Conservation (phyloP, 2,113 vertebrate species). For the Lynx canadensis region DNA sequence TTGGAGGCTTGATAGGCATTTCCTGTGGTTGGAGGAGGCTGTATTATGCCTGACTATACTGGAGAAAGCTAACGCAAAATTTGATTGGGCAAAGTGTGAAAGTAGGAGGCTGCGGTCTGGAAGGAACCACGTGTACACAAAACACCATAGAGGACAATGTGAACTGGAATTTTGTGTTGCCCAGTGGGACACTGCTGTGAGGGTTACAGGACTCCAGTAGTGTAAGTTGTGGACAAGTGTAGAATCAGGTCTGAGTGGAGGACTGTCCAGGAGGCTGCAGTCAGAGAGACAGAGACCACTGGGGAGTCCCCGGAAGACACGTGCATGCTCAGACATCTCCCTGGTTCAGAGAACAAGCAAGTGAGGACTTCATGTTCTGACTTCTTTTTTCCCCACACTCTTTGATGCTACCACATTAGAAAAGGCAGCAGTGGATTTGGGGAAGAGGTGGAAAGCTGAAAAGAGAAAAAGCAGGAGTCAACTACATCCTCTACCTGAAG, state of each 20-base stretch:
- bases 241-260: not conserved
- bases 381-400: fast-evolving
- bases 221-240: fast-evolving
- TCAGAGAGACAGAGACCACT: not conserved
- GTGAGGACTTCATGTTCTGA: not conserved
- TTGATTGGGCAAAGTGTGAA: not conserved
- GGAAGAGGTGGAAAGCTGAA: not conserved
- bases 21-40: fast-evolving
- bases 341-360: not conserved
- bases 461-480: not conserved
- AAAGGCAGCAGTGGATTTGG: not conserved
- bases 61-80: not conserved
- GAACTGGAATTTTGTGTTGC: not conserved
- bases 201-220: not conserved
- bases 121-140: not conserved
- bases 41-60: fast-evolving
- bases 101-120: not conserved
- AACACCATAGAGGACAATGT: not conserved
- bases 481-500: not conserved
- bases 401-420: not conserved
- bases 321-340: fast-evolving
- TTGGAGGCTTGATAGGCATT: not conserved
- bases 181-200: not conserved
- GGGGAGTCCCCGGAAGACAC: not conserved
- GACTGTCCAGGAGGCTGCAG: not conserved